Conservation (phyloP, 2,888 invertebrate species). For the Oscheius sp. region DNA sequence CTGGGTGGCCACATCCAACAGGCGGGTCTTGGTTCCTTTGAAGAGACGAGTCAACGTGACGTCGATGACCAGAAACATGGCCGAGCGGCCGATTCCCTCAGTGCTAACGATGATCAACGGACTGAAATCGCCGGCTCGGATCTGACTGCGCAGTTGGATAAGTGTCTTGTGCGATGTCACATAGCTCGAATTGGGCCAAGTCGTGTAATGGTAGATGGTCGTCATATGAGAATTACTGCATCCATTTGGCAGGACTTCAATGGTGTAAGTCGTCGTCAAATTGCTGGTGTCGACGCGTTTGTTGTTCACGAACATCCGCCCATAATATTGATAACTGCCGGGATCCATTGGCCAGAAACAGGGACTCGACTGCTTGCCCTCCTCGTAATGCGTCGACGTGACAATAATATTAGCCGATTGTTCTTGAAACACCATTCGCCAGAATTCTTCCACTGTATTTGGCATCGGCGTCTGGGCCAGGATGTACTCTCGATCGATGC, state of each 20-base stretch:
- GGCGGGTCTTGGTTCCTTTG: not conserved
- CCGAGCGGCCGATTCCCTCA: not conserved
- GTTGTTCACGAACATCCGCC: conserved; percentile 49
- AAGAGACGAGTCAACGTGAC: not conserved
- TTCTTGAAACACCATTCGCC: conserved; percentile 29
- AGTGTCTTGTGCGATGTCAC: too few relatives aligned
- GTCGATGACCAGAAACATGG: not conserved
- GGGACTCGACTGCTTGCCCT: conserved; percentile 4
- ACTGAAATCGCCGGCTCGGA: not conserved
- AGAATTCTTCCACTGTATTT: conserved; percentile 25
- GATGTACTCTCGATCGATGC: conserved; percentile 28
- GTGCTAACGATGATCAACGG: not conserved
- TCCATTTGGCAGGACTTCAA: conserved; percentile 46
- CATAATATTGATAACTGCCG: conserved; percentile 39
- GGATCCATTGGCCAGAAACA: conserved; percentile 35
- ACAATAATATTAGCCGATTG: conserved; percentile 3
- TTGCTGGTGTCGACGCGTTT: conserved; percentile 30
- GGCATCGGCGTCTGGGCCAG: conserved; percentile 6
- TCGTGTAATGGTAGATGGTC: not conserved
- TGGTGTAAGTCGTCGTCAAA: conserved; percentile 11
- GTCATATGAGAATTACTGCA: conserved; percentile 40
- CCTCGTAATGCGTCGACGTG: conserved; percentile 1
- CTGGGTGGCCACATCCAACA: not conserved
- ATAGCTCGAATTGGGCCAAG: too few relatives aligned
- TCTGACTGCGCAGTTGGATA: too few relatives aligned